Base-by-base conservation (phyloP, 2,888 invertebrate species). In the Ephialtes manifestator region DNA sequence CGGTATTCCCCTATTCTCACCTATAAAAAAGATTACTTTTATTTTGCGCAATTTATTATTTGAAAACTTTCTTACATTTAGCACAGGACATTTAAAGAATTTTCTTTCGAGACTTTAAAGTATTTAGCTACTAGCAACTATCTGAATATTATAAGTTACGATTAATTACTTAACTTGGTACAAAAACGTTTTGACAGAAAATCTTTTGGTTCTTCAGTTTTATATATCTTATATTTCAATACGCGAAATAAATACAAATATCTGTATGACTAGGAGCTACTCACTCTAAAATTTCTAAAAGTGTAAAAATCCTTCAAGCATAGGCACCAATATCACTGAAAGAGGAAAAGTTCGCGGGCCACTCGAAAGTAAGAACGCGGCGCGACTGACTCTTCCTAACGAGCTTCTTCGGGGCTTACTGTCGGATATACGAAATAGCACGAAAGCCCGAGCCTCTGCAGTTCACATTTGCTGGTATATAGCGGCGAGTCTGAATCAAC, bases 391-490 rank as follows among this genome's bases (percentile, higher is more conserved):
- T 80, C 74, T 72, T 80, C 71, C 39, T 68, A 35, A 78, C 78
- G 67, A 51, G 77, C 60, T 70, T 67, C 53, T 53, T 87, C 81
- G 83, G 78, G 71, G 58, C 84, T 81, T 63, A 84, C 87, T 86
- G 83, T 83, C 79, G 84, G 75, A 83, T 71, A 71, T 75, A 77
- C 68, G 76, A 86, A 90, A 89, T 85, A 89, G 89, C 90, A 90
- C 89, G 90, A 91, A 91, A 91, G 89, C 90, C 89, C 86, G 88
- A 89, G 87, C 86, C 82, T 58, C 83, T 24, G 88, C 87, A 88
- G 88, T 89, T 87, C 88, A 82, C 87, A 70, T 78, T 78, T 63
- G 68, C 70, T 63, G 43, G 68, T 74, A 48, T 65, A 53, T 76
- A 55, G 81, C 68, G 60, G 43, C 24, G 70, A 71, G 78, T 85